A percentile compares a stretch with the other conserved stretches of the same genome.
phyloP scores from a whole-genome alignment of 2,797 vertebrate genomes.

The Momotus momota region DNA sequence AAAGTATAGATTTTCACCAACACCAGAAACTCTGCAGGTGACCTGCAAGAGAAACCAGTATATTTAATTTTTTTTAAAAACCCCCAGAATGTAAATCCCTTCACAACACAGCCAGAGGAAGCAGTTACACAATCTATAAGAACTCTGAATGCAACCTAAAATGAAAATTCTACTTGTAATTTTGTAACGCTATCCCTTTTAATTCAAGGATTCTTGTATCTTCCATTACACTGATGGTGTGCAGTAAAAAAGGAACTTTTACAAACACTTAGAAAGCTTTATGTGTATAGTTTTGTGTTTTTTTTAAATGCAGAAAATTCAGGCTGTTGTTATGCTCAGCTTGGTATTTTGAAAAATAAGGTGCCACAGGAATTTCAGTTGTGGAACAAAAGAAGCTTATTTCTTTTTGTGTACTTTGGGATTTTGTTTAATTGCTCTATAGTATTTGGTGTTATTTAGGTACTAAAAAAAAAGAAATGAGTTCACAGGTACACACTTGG shows the following conservation, averaged over 20 bases:
- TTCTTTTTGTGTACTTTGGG: background rate
- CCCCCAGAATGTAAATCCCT: background rate
- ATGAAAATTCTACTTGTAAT: background rate
- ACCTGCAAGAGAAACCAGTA: background rate
- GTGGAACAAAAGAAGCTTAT: background rate
- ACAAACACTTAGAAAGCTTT: background rate
- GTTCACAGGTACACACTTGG: background rate
- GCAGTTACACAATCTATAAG: accelerated
- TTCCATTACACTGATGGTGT: background rate
- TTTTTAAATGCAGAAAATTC: background rate
- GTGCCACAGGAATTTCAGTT: background rate
- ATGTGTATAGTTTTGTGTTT: accelerated
- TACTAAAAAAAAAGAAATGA: background rate
- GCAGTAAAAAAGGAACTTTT: background rate
- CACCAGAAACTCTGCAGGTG: background rate
- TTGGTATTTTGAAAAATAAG: background rate
- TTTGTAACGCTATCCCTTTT: background rate
- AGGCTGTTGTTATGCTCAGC: background rate
- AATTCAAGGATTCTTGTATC: background rate
- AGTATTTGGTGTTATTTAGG: background rate
- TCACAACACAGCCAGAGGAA: background rate
- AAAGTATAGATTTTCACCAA: background rate
- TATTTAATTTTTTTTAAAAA: background rate
- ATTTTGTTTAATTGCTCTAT: background rate
- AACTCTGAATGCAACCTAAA: background rate